These are phyloP conservation scores for Enteromius anoplus DNA, from an alignment of 2,797 vertebrate species.

Conservation along the genomic window DNA sequence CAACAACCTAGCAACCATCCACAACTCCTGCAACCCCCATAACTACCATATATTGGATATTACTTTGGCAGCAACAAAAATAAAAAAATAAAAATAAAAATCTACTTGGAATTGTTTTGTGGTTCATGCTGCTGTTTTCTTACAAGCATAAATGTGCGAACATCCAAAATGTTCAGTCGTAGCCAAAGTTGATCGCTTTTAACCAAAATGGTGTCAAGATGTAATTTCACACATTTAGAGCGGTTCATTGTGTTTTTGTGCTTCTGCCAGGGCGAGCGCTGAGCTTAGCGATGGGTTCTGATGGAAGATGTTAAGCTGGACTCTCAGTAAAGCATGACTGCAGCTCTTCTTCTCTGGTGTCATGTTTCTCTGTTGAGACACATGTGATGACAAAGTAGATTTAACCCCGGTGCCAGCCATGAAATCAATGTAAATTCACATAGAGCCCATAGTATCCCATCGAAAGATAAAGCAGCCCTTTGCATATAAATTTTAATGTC, in stretches of 20 bases:
- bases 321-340: slow-evolving; percentile 13
- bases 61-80: neutral
- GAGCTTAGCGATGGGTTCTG: neutral
- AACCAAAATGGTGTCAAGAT: slow-evolving; percentile 9
- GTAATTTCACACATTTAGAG: slow-evolving; percentile 21
- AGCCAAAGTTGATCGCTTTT: neutral
- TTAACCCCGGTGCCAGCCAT: slow-evolving; percentile 66
- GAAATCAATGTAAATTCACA: slow-evolving; percentile 59
- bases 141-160: neutral
- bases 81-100: neutral
- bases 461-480: neutral
- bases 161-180: neutral
- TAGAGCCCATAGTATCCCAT: slow-evolving; percentile 54
- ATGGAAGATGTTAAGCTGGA: slow-evolving; percentile 13
- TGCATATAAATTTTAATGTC: slow-evolving; percentile 8
- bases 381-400: slow-evolving; percentile 73
- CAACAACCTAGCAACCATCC: neutral
- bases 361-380: slow-evolving; percentile 69
- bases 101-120: neutral
- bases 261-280: neutral
- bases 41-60: neutral
- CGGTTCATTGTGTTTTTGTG: neutral
- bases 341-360: slow-evolving; percentile 52
- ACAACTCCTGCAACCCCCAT: neutral
- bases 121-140: slow-evolving; percentile 9